Percentiles rank a stretch among this genome's conserved stretches.
These are phyloP conservation scores for Chrysotoxum bicinctum DNA, from an alignment of 2,888 invertebrate genomes.

Conservation along the genomic window DNA sequence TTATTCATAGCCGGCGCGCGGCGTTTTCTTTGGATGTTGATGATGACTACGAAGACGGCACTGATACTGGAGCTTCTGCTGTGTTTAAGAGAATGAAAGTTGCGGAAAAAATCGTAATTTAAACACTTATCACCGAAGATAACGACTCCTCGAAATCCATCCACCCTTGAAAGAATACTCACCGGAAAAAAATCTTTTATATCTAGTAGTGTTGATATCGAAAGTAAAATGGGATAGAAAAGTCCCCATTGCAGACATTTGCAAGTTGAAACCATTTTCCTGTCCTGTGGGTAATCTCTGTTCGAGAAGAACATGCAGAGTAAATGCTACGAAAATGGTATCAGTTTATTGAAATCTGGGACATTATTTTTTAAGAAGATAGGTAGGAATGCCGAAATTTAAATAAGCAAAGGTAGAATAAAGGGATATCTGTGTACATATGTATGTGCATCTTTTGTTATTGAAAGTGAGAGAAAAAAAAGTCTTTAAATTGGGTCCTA, in stretches of 20 bases:
- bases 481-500: neutral
- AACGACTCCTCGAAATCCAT: slow-evolving; percentile 45
- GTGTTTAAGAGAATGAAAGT: slow-evolving; percentile 21
- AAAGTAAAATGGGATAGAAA: slow-evolving; percentile 21
- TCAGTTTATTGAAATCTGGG: slow-evolving; percentile 70
- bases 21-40: slow-evolving; percentile 15
- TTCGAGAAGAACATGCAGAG: slow-evolving; percentile 38
- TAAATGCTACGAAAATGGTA: slow-evolving; percentile 10
- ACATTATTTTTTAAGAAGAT: slow-evolving; percentile 40
- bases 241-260: slow-evolving; percentile 49
- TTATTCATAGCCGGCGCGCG: slow-evolving; percentile 63
- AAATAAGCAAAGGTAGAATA: slow-evolving; percentile 31
- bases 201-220: slow-evolving; percentile 28
- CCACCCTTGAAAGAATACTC: slow-evolving; percentile 2
- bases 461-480: neutral
- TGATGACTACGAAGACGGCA: slow-evolving; percentile 4
- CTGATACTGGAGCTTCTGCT: slow-evolving; percentile 16
- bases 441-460: neutral
- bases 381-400: slow-evolving; percentile 42
- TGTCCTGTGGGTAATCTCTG: slow-evolving; percentile 39
- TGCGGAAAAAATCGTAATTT: slow-evolving; percentile 68
- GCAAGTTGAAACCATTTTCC: slow-evolving; percentile 54
- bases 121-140: slow-evolving; percentile 70
- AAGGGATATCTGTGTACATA: neutral
- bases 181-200: neutral